Conservation (phyloP, 2,888 invertebrate species). For the Euspilapteryx auroguttella region DNA sequence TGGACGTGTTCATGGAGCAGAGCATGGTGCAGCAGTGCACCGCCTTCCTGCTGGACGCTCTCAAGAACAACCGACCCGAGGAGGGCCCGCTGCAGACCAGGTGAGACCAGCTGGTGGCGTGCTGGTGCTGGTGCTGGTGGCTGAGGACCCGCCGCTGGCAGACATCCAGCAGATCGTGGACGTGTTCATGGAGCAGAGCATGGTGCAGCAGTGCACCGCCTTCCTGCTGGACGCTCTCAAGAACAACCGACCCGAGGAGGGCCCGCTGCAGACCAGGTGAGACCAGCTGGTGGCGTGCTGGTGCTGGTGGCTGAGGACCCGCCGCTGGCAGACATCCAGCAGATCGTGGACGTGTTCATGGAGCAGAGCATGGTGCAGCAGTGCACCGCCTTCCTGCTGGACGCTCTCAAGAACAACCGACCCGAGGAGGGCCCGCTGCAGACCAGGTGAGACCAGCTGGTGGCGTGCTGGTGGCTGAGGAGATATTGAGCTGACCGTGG, state of each 20-base stretch:
- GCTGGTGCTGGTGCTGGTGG: slow-evolving; percentile 63
- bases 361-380: slow-evolving; percentile 99
- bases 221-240: slow-evolving; percentile 97
- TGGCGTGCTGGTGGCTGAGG: slow-evolving; percentile 40
- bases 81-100: slow-evolving; percentile 97
- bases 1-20: slow-evolving; percentile 99
- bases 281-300: background rate
- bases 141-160: slow-evolving; percentile 96
- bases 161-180: slow-evolving; percentile 99
- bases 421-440: slow-evolving; percentile 96
- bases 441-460: slow-evolving; percentile 72
- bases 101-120: slow-evolving; percentile 14
- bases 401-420: slow-evolving; percentile 96
- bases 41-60: slow-evolving; percentile 93
- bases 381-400: slow-evolving; percentile 96
- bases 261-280: slow-evolving; percentile 90
- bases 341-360: slow-evolving; percentile 99
- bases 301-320: slow-evolving; percentile 92
- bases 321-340: slow-evolving; percentile 94
- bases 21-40: slow-evolving; percentile 99
- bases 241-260: slow-evolving; percentile 95
- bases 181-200: slow-evolving; percentile 99
- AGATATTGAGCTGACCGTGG: slow-evolving; percentile 97
- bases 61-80: slow-evolving; percentile 95
- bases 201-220: slow-evolving; percentile 98